Evolutionary conservation across 1,140 invertebrate genomes (phyloP).

Genomic region (Drosophila simulans): DNA sequence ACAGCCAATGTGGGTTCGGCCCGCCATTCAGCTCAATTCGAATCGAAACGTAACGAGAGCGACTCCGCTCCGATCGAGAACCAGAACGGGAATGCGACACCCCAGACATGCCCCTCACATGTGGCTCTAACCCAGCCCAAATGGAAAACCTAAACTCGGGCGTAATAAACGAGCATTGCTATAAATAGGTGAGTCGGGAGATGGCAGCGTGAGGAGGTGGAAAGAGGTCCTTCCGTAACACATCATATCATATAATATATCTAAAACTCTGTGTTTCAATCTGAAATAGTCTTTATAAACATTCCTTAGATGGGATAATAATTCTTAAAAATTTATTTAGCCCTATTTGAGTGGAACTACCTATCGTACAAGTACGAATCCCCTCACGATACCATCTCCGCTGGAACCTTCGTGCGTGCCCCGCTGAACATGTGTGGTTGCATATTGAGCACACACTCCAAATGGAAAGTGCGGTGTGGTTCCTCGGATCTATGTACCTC

Average conservation of each 20-base stretch:
- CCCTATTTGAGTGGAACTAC: too few species aligned
- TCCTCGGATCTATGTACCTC: constrained; percentile 36
- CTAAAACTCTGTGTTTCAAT: too few species aligned
- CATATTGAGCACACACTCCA: constrained; percentile 57
- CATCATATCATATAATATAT: too few species aligned
- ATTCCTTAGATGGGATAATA: too few species aligned
- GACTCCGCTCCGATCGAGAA: constrained; percentile 40
- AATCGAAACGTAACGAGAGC: constrained; percentile 53
- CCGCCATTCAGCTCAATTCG: neutral
- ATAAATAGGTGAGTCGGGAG: constrained; percentile 44
- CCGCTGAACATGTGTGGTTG: constrained; percentile 67
- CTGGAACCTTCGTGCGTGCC: constrained; percentile 43
- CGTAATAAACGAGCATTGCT: constrained; percentile 68
- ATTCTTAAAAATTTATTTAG: too few species aligned
- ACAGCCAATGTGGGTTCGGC: constrained; percentile 71
- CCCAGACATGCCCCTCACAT: constrained; percentile 69
- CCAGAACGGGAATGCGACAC: constrained; percentile 45
- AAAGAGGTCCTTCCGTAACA: too few species aligned
- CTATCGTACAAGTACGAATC: neutral
- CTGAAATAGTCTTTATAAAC: neutral
- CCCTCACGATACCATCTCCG: constrained; percentile 37
- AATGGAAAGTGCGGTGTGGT: constrained; percentile 34
- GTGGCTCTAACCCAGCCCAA: constrained; percentile 39
- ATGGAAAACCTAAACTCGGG: constrained; percentile 60
- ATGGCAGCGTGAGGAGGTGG: constrained; percentile 19